Evolutionary conservation across 2,797 vertebrate species (phyloP).

Genomic region (Oryzias sinensis): DNA sequence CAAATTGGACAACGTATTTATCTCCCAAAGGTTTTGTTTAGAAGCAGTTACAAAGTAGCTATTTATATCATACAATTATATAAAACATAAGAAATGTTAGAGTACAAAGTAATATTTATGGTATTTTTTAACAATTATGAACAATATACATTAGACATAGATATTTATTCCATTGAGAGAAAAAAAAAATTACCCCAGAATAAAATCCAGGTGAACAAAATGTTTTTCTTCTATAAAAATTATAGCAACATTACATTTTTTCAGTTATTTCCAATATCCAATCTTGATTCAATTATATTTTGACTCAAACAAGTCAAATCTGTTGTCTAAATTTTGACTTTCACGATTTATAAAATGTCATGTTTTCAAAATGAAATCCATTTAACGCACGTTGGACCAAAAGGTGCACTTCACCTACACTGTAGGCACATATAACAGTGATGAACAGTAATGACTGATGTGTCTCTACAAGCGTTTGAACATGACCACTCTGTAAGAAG

Average conservation of each 20-base stretch:
- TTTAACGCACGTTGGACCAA: slow-evolving; percentile 1
- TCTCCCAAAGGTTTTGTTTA: slow-evolving; percentile 37
- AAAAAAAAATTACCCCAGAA: no score
- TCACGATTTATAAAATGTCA: background rate
- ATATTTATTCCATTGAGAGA: no score
- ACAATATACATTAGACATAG: no score
- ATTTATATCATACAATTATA: slow-evolving; percentile 41
- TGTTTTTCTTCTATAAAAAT: no score
- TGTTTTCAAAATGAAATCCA: slow-evolving; percentile 2
- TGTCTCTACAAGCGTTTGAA: slow-evolving; percentile 55
- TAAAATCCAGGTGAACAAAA: no score
- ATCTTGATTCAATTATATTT: background rate
- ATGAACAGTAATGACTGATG: slow-evolving; percentile 53
- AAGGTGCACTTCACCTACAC: slow-evolving; percentile 11
- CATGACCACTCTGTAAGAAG: slow-evolving; percentile 63
- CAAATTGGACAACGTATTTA: slow-evolving; percentile 53
- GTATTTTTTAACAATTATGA: slow-evolving; percentile 1
- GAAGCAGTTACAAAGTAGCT: slow-evolving; percentile 40
- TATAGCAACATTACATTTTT: background rate
- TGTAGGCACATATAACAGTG: slow-evolving; percentile 20
- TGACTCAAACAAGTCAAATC: background rate
- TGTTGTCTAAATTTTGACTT: background rate
- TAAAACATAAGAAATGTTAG: slow-evolving; percentile 8
- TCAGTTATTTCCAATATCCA: background rate
- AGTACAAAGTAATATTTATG: slow-evolving; percentile 3